A percentile compares a stretch with the other conserved stretches of the same genome.
These are phyloP conservation scores for Pseudomyrmex dendroicus DNA, from an alignment of 1,140 invertebrate genomes.

Conservation along the genomic window DNA sequence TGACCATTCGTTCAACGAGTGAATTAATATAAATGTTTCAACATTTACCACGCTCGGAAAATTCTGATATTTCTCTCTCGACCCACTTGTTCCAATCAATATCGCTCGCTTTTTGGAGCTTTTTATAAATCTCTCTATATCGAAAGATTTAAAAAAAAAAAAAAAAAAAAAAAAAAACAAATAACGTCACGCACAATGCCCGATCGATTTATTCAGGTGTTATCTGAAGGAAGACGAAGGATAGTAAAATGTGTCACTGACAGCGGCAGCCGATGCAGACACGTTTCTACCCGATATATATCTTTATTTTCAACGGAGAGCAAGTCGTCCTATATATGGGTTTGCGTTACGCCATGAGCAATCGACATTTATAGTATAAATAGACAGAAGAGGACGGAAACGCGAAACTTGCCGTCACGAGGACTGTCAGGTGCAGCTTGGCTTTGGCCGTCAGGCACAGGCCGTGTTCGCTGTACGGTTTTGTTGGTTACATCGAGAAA, in stretches of 20 bases:
- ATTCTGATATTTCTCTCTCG: background rate
- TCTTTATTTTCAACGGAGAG: slow-evolving; percentile 45
- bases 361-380: slow-evolving; percentile 58
- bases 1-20: slow-evolving; percentile 31
- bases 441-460: slow-evolving; percentile 45
- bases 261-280: slow-evolving; percentile 44
- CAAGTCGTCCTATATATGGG: slow-evolving; percentile 5
- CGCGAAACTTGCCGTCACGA: slow-evolving; percentile 34
- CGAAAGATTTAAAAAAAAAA: background rate
- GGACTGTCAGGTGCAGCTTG: slow-evolving; percentile 50
- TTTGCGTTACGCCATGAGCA: slow-evolving; percentile 23
- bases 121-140: background rate
- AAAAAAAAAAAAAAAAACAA: no score
- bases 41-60: background rate
- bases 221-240: slow-evolving; percentile 21
- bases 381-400: slow-evolving; percentile 49
- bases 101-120: background rate
- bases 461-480: slow-evolving; percentile 2
- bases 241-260: slow-evolving; percentile 34
- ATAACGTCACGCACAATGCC: slow-evolving; percentile 5
- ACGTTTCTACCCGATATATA: slow-evolving; percentile 31
- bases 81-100: background rate
- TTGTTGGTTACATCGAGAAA: slow-evolving; percentile 28
- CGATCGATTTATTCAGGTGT: slow-evolving; percentile 34
- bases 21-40: slow-evolving; percentile 25